Evolutionary conservation across 2,888 invertebrate species (phyloP), one percentile per base, ranked within the genome.

Genomic region (Sesia bembeciformis): DNA sequence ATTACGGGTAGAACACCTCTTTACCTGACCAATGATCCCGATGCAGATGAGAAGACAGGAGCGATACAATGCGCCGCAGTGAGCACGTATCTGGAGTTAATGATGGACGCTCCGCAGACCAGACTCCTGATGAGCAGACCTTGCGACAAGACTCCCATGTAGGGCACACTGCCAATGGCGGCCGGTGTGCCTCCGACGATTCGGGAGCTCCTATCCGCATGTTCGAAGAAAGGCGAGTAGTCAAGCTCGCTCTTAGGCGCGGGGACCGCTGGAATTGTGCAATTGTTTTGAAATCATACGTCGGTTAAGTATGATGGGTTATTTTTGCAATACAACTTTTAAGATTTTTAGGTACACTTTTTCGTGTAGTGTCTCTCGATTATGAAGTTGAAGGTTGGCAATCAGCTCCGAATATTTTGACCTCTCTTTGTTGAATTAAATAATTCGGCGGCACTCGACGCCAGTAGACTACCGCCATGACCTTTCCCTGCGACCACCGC

Each of bases 11-110:
- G 23, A 23, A 23, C 23, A 23, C 2, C 23, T 23, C 23, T 23
- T 23, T 23, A 23, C 23, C 23, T 23, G 23, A 23, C 23, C 23
- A 23, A 23, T 23, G 23, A 23, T 23, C 23, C 23, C 64, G 57
- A 1, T 70, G 70, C 5, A 39, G 59, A 60, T 54, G 65, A 66
- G 62, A 62, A 70, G 0, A 68, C 72, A 40, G 68, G 67, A 0
- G 52, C 71, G 53, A 84, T 74, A 57, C 85, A 85, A 53, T 85
- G 84, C 0, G 85, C 84, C 3, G 85, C 85, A 0, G 83, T 84
- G 7, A 84, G 65, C 2, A 84, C 67, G 23, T 67, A 68, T 1
- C 75, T 60, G 0, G 38, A 54, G 1, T 62, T 52, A 49, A 85
- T 56, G 4, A 84, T 51, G 8, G 84, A 83, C 0, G 71, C 83